Percentiles rank a stretch among this genome's conserved stretches.
Conservation (phyloP, 2,888 invertebrate species). For the Cheilosia grossa region DNA sequence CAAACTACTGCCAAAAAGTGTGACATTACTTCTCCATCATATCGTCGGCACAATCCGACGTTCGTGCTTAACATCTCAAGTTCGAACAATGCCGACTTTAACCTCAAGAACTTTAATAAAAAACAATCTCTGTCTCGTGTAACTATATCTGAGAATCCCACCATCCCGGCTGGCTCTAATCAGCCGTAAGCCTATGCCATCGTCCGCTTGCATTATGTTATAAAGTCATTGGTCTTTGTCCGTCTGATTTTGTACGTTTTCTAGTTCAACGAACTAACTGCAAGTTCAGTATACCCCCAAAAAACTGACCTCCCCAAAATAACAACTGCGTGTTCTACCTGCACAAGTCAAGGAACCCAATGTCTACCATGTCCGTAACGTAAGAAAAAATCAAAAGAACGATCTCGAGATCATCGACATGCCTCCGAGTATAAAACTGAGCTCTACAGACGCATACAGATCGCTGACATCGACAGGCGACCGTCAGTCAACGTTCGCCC, state of each 20-base stretch:
- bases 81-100: not conserved
- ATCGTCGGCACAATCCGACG: too few relatives aligned
- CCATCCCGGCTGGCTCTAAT: constrained; percentile 5
- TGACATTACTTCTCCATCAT: not conserved
- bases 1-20: not conserved
- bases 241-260: not conserved
- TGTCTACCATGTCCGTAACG: constrained; percentile 18
- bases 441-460: constrained; percentile 17
- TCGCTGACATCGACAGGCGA: constrained; percentile 47
- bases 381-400: not conserved
- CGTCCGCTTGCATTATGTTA: constrained; percentile 31
- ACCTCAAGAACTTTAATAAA: not conserved
- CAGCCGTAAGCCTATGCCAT: not conserved
- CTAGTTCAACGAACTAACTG: constrained; percentile 33
- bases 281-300: not conserved
- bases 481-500: constrained; percentile 29
- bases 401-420: constrained; percentile 23
- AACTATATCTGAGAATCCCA: constrained; percentile 2
- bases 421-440: constrained; percentile 3
- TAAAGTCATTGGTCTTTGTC: constrained; percentile 4
- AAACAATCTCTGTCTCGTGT: not conserved
- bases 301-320: constrained; percentile 43
- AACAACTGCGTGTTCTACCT: not conserved
- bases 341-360: constrained; percentile 23
- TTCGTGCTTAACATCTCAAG: not conserved